These are phyloP conservation scores for Mythimna ferrago DNA, from an alignment of 2,888 invertebrate species.

Conservation along the genomic window DNA sequence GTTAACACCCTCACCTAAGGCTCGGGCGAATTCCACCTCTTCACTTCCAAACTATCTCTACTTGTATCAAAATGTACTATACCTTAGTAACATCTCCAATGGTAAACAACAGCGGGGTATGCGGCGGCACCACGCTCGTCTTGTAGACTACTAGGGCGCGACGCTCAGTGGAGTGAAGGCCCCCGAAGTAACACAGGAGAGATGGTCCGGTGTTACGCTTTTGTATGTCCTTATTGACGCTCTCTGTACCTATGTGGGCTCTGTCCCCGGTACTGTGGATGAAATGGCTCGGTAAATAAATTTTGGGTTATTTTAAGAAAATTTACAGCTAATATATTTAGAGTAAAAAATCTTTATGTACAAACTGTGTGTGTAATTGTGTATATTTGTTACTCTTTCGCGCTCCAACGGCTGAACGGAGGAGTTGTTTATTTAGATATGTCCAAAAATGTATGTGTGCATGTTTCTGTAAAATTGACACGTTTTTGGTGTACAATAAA, in stretches of 20 bases:
- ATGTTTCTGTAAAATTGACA: no score
- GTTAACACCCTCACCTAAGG: no score
- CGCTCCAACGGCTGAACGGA: no score
- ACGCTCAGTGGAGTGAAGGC: slow-evolving; percentile 89
- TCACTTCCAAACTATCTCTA: no score
- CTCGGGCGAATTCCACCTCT: no score
- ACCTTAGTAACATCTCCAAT: slow-evolving; percentile 68
- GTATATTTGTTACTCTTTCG: no score
- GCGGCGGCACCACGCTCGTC: slow-evolving; percentile 90
- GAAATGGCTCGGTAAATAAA: background rate
- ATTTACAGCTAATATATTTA: no score
- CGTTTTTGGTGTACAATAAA: no score
- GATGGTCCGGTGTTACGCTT: slow-evolving; percentile 78
- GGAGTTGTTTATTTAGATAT: no score
- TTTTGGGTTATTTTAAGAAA: background rate
- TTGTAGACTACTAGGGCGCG: slow-evolving; percentile 90
- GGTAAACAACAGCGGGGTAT: slow-evolving; percentile 90
- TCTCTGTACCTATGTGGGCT: slow-evolving; percentile 91
- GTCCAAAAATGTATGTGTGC: no score
- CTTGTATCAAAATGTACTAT: background rate
- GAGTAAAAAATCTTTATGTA: no score
- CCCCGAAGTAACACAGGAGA: slow-evolving; percentile 90
- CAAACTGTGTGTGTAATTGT: no score
- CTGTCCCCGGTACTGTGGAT: slow-evolving; percentile 87
- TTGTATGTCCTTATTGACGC: slow-evolving; percentile 91